Conservation (phyloP, 2,797 vertebrate genomes). For the Myioborus miniatus region DNA sequence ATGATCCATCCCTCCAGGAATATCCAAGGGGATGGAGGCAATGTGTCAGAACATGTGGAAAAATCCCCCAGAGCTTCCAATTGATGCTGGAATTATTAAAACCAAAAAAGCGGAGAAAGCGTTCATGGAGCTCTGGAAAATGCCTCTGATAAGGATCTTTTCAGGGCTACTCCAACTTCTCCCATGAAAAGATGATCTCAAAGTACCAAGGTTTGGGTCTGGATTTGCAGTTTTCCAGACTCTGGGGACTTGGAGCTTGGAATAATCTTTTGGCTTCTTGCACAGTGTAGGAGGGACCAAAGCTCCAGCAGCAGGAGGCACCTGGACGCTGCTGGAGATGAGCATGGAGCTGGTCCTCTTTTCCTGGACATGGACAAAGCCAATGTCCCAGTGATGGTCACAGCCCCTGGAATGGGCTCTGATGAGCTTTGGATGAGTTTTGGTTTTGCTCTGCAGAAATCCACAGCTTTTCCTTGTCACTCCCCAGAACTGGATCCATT, state of each 20-base stretch:
- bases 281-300: background rate
- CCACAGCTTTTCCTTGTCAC: background rate
- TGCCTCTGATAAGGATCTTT: constrained; percentile 5
- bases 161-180: background rate
- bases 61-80: background rate
- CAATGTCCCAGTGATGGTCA: background rate
- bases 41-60: constrained; percentile 11
- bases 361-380: background rate
- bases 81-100: background rate
- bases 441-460: constrained; percentile 8
- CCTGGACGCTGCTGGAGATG: background rate
- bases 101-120: background rate
- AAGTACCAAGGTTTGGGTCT: background rate
- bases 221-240: background rate
- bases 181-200: background rate
- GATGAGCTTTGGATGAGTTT: background rate
- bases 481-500: constrained; percentile 20
- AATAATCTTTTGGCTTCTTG: background rate
- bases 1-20: background rate
- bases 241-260: background rate
- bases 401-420: background rate
- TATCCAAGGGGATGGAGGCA: constrained; percentile 9
- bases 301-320: background rate
- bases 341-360: background rate
- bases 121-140: background rate